Evolutionary conservation across 2,797 vertebrate genomes (phyloP).

Genomic region (Sebastes matsubarae): DNA sequence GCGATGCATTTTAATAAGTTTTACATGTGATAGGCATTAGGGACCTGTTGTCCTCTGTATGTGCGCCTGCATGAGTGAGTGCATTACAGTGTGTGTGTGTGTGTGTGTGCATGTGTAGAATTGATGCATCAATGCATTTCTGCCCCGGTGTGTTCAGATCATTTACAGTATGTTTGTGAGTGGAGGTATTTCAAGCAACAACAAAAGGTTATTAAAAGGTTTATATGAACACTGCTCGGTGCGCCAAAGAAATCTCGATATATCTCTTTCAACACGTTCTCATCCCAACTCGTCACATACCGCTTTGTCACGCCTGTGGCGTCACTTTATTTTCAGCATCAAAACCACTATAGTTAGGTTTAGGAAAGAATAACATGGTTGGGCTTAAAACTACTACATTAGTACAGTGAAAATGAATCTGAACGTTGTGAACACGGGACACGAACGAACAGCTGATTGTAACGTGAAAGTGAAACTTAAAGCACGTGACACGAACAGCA

Average conservation of each 20-base stretch:
- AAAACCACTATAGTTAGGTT: too few relatives aligned
- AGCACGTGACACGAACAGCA: accelerated
- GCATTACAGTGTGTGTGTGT: not conserved
- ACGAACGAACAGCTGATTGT: too few relatives aligned
- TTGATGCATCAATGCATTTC: not conserved
- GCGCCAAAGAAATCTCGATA: not conserved
- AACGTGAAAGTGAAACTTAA: too few relatives aligned
- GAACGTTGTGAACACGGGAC: too few relatives aligned
- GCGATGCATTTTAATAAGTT: slow-evolving; percentile 41
- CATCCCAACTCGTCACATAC: too few relatives aligned
- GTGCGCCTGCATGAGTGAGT: not conserved
- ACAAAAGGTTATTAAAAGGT: not conserved
- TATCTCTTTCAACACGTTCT: not conserved
- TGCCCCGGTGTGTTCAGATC: not conserved
- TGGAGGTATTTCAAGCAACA: not conserved
- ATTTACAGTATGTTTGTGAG: not conserved
- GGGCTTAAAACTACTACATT: too few relatives aligned
- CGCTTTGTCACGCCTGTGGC: too few relatives aligned
- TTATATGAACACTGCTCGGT: not conserved
- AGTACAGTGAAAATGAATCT: too few relatives aligned
- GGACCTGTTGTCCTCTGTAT: slow-evolving; percentile 24
- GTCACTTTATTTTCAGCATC: too few relatives aligned
- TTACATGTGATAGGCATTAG: slow-evolving; percentile 52
- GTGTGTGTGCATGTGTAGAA: not conserved
- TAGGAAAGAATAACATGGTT: too few relatives aligned